Base-by-base conservation (phyloP, 92 coral and sea anemone genomes). In the Anthopleura xanthogrammica region DNA sequence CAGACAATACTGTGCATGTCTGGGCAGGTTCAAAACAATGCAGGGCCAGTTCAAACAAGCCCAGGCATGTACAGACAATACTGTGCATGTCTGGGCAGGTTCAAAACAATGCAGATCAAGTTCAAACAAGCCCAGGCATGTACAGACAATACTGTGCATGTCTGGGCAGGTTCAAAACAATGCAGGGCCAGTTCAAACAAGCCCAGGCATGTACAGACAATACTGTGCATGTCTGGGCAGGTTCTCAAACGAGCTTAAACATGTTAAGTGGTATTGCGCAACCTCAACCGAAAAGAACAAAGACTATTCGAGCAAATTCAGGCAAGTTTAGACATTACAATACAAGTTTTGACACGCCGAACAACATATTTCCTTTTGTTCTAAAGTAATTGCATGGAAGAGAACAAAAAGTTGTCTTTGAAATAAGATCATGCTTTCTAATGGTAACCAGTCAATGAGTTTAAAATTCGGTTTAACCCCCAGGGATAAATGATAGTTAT, bases 211-310 rank as follows among this genome's bases (percentile, higher is more conserved):
- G 72, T 64, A 4, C 5, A 11, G 72, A 64, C 72, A 64, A 64
- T 16, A 24, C n/a, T n/a, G 72, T 64, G 36, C 72, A 64, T 64
- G 20, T 64, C 71, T 64, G 71, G 71, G 71, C 71, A 64, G 17
- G 17, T 64, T 64, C 71, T 64, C 10, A 64, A 64, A 64, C 24
- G 24, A 64, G 10, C 71, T 24, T 64, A 24, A 64, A 64, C 71
- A 64, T 64, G 71, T 64, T 64, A 9, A n/a, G 39, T 64, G n/a
- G n/a, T n/a, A n/a, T n/a, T n/a, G n/a, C n/a, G n/a, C n/a, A 17
- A 64, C 24, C 24, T 64, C 11, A 64, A 29, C 72, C 10, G 71
- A 64, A 64, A 64, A 64, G 72, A 65, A 65, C 72, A 65, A 65
- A 23, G 12, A 22, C 24, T 4, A 22, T 4, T 23, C 40, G 72